Percentiles rank a stretch among this genome's conserved stretches.
These are phyloP conservation scores for Misgurnus mizolepis DNA, from an alignment of 2,113 vertebrate genomes.

Conservation along the genomic window DNA sequence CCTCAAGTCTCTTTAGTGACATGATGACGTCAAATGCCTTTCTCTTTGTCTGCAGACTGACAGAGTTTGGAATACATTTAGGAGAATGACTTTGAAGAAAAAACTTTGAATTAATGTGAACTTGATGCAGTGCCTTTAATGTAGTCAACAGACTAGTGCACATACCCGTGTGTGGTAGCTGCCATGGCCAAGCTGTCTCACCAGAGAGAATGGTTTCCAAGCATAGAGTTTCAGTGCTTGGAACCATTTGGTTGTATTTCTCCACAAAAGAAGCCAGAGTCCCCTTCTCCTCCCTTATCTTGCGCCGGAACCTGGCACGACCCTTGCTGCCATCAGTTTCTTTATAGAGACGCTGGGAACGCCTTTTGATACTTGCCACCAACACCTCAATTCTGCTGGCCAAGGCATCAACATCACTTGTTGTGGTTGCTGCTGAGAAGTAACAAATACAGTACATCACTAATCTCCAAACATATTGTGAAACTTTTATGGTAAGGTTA, in stretches of 20 bases:
- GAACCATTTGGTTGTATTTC: constrained; percentile 36
- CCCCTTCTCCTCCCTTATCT: constrained; percentile 37
- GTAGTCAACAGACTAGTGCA: not conserved
- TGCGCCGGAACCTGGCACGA: not conserved
- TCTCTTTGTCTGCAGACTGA: not conserved
- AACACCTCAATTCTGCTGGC: not conserved
- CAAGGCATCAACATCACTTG: not conserved
- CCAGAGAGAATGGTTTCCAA: constrained; percentile 28
- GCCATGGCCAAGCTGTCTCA: constrained; percentile 38
- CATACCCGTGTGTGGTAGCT: constrained; percentile 21
- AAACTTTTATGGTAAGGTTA: too few species aligned
- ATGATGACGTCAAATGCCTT: not conserved
- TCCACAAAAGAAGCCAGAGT: constrained; percentile 21
- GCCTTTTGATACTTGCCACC: not conserved
- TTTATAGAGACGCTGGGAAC: constrained; percentile 7
- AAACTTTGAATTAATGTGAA: not conserved
- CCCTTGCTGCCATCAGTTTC: not conserved
- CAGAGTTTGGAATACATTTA: constrained; percentile 2
- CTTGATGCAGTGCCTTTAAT: not conserved
- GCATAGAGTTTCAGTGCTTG: constrained; percentile 29
- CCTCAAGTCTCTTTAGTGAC: not conserved
- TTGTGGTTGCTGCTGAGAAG: not conserved
- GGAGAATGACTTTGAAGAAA: too few species aligned
- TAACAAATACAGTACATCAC: not conserved
- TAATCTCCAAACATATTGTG: too few species aligned